Evolutionary conservation across 2,797 vertebrate genomes (phyloP), one percentile per base, ranked within the genome.

Genomic region (Enteromius argenteus): DNA sequence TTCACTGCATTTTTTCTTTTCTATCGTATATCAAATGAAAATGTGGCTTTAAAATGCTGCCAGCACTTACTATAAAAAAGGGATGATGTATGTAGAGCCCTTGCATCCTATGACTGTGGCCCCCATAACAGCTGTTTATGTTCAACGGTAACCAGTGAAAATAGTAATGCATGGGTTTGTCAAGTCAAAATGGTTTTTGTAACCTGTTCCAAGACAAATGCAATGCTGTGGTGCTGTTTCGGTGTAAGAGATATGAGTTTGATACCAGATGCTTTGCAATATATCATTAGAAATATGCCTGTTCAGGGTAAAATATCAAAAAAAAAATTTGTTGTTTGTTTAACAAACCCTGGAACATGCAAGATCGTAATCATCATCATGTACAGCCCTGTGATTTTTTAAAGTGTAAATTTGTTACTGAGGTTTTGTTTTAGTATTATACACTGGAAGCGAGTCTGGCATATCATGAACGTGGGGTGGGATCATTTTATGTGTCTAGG

Each of bases 371-470:
- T 46, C 11, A n/a, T 56, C 23, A 62, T 93, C 88, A 93, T 94
- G 94, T 95, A 94, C 92, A 93, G 92, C 93, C 93, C 92, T 89
- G 90, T 90, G 69, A 90, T 93, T 91, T 66, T 90, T 92, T 90
- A 87, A 90, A 90, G 81, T 95, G 94, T 94, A 93, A 94, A 94
- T 93, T 93, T 92, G 92, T 94, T 91, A 92, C 90, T 93, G 92
- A 94, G 92, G 93, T 93, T 94, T 89, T 91, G 85, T 92, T 90
- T 89, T 87, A 95, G 94, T 95, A 93, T 92, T 92, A 94, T 95
- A 96, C 95, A 96, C 95, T 96, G 95, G 95, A 96, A 93, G 87
- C 88, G 90, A 90, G 91, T 94, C 91, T 92, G 87, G 92, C 86
- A 86, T 89, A 84, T 90, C 86, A 91, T 90, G 83, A 49, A n/a